A percentile compares a stretch with the other conserved stretches of the same genome.
Conservation (phyloP, 1,140 invertebrate species). For the Amphibalanus amphitrite region DNA sequence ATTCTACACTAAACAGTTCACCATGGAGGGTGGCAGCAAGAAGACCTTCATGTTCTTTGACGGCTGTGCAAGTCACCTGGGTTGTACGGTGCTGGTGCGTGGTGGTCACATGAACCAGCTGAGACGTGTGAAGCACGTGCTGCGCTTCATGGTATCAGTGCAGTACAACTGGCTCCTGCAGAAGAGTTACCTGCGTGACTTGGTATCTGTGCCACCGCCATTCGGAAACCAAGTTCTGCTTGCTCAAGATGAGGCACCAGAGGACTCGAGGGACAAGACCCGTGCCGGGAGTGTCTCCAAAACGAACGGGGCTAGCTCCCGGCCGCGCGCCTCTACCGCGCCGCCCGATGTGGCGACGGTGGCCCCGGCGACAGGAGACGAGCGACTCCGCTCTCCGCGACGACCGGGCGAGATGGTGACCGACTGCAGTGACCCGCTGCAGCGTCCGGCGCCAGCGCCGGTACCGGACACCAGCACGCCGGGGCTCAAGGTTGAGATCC, state of each 20-base stretch:
- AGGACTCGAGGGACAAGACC: no score
- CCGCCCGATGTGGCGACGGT: no score
- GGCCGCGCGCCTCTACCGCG: no score
- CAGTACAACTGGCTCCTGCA: conserved; percentile 84
- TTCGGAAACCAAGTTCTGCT: conserved; percentile 5
- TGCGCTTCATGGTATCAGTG: conserved; percentile 61
- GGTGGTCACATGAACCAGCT: conserved; percentile 60
- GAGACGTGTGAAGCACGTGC: conserved; percentile 59
- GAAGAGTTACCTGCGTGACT: conserved; percentile 73
- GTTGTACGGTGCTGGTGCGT: conserved; percentile 72
- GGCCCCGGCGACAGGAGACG: no score
- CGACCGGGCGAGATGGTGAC: conserved; percentile 16
- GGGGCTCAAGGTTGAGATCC: neutral
- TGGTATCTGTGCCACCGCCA: conserved; percentile 43
- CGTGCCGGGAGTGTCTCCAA: no score
- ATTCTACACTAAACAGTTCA: conserved; percentile 60
- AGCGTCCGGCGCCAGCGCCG: conserved; percentile 10
- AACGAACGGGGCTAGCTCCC: no score
- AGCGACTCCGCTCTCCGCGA: neutral
- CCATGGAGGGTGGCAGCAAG: conserved; percentile 36
- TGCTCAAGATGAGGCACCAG: neutral
- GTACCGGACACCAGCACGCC: neutral
- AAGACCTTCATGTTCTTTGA: conserved; percentile 92
- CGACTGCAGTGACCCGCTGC: conserved; percentile 28
- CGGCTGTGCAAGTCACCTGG: conserved; percentile 66